Base-by-base conservation (phyloP, 2,797 vertebrate species). In the Enteromius argenteus region DNA sequence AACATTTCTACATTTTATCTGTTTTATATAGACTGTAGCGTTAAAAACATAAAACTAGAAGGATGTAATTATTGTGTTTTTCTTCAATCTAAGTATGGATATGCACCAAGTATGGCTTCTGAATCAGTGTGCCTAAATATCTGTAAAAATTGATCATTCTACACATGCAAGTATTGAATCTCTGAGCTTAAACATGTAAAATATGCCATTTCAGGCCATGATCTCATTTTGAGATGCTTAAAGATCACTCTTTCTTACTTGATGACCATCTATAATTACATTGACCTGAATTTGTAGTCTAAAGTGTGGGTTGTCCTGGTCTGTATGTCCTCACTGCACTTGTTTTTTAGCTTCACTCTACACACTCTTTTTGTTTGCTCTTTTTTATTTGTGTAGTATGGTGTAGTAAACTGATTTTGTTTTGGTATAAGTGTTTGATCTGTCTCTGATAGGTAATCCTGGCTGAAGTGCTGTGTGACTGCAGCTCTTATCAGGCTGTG, bases 381-480 rank as follows among this genome's bases (percentile, higher is more conserved):
- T 64, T 42, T 56, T 30, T 66, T 13, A 37, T 68, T 66, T 76
- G 14, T 27, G n/a, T n/a, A n/a, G n/a, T 83, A 49, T 53, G 10
- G 5, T 51, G 17, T 37, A 37, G 21, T 15, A 32, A 58, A 30
- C 1, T 4, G 1, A 27, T n/a, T 62, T 2, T 53, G 27, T 32
- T 44, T 9, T 71, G 4, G 5, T 35, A 1, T 58, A 76, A 58
- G 13, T 9, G 13, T 71, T 15, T 4, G 72, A 19, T 80, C 68
- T 74, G 46, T 37, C 39, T 86, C 49, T 77, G 81, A 60, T 89
- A 98, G 97, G 97, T 98, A 90, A 97, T 98, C 89, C 93, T 98
- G 89, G 96, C 97, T 6, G 97, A 98, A 92, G 96, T 98, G 81
- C 94, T 97, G 91, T 96, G 96, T 32, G 97, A 97, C 91, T 96